Base-by-base conservation (phyloP, 2,113 vertebrate genomes). In the Gymnorhina tibicen region DNA sequence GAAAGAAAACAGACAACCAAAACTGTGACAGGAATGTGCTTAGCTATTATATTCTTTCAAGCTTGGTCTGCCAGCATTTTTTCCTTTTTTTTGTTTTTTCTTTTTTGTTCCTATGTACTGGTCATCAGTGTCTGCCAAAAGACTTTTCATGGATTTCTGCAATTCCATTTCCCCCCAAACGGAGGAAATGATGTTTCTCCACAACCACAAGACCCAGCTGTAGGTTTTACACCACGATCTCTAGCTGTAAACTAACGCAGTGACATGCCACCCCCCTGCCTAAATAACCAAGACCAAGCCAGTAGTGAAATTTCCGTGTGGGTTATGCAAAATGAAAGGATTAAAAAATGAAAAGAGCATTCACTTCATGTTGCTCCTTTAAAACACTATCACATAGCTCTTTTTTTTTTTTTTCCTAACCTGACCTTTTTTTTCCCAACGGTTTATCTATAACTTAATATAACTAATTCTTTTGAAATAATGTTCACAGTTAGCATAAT, bases 391-490 rank as follows among this genome's bases (percentile, higher is more conserved):
- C 93, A 84, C 94, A 94, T 27, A 66, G 91, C 88, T 93, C 60
- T 64, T 91, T 92, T 81, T 85, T 82, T 7, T 19, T 32, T 5
- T 6, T 39, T 39, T 11, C 90, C 93, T 96, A 98, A 97, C 96
- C 93, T 97, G 96, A 98, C 98, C 95, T 97, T 98, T 98, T 92
- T 80, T n/a, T 58, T 91, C 96, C 97, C 96, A 97, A 97, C 10
- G 85, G 97, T 98, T 98, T 98, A 96, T 97, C 98, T 98, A 97
- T 98, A 98, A 97, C 98, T 97, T 98, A 97, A 98, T 98, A 98
- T 98, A 97, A 97, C 94, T 98, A 99, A 98, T 98, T 98, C 98
- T 98, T 99, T 98, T 98, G 98, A 98, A 98, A 98, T 98, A 99
- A 98, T 97, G 97, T 98, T 98, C 98, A 93, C 97, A 97, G 97